Base-by-base conservation (phyloP, 2,888 invertebrate species). In the Acrocera orbiculus region DNA sequence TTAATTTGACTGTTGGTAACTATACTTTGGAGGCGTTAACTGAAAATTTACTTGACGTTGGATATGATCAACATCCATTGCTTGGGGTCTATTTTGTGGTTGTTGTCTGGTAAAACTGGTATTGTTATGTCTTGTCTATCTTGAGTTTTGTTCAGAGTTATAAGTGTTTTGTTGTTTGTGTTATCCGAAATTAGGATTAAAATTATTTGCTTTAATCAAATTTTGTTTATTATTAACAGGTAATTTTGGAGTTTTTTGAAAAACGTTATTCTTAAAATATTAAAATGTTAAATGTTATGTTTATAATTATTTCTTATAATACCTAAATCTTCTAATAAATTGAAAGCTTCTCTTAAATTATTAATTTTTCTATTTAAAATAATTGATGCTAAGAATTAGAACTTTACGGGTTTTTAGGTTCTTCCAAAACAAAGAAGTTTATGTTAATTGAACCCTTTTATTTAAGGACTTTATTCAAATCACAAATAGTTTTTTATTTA, bases 391-490 rank as follows among this genome's bases (percentile, higher is more conserved):
- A 35, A 32, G 14, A n/a, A n/a, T n/a, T n/a, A n/a, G n/a, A n/a
- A n/a, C n/a, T n/a, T n/a, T n/a, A n/a, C n/a, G n/a, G n/a, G n/a
- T n/a, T n/a, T n/a, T n/a, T n/a, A n/a, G n/a, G n/a, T n/a, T n/a
- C n/a, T n/a, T n/a, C n/a, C n/a, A n/a, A n/a, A n/a, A n/a, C n/a
- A n/a, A n/a, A n/a, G n/a, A n/a, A n/a, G n/a, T n/a, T n/a, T n/a
- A n/a, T n/a, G n/a, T n/a, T n/a, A n/a, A 35, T 41, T 16, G 39
- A 22, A 33, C 42, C 39, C 29, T 42, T 44, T 32, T 42, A 41
- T 35, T 41, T 42, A 5, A 40, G 5, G 20, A 38, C 41, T 30
- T 42, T 44, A 32, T 39, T 39, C 33, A 43, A n/a, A n/a, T n/a
- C n/a, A n/a, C n/a, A n/a, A n/a, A n/a, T n/a, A n/a, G n/a, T n/a